A percentile compares a stretch with the other conserved stretches of the same genome.
Conservation (phyloP, 2,888 invertebrate genomes). For the Branchellion lobata region DNA sequence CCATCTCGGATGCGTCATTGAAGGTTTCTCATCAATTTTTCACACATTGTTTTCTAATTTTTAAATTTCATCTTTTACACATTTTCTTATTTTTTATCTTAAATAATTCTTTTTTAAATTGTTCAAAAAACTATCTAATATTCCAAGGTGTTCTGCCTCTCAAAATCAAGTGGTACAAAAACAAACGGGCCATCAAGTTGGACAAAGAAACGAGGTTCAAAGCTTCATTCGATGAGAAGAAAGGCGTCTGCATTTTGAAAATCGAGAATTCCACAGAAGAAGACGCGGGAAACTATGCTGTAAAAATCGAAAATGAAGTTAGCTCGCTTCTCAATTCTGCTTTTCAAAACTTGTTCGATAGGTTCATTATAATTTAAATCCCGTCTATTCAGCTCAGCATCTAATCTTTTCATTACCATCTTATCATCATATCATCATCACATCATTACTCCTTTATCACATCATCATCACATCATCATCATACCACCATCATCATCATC, state of each 20-base stretch:
- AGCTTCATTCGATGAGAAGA: constrained; percentile 6
- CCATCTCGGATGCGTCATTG: constrained; percentile 15
- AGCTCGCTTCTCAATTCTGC: no score
- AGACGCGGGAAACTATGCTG: constrained; percentile 35
- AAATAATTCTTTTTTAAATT: background rate
- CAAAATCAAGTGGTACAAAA: constrained; percentile 41
- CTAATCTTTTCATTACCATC: no score
- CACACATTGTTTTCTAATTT: no score
- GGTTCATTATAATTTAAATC: no score
- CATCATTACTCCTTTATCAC: background rate
- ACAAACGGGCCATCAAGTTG: constrained; percentile 28
- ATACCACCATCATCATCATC: no score
- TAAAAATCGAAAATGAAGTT: constrained; percentile 37
- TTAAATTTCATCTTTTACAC: background rate
- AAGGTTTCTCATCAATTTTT: no score
- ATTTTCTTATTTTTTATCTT: no score
- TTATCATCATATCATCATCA: constrained; percentile 2
- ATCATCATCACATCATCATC: background rate
- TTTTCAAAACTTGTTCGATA: no score
- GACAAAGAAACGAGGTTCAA: constrained; percentile 28
- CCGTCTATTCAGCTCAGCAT: no score
- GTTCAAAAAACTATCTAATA: background rate
- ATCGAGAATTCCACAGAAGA: background rate
- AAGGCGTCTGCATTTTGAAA: background rate
- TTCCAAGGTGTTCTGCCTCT: constrained; percentile 5